phyloP scores from a whole-genome alignment of 2,797 vertebrate species.

The Crenichthys baileyi region DNA sequence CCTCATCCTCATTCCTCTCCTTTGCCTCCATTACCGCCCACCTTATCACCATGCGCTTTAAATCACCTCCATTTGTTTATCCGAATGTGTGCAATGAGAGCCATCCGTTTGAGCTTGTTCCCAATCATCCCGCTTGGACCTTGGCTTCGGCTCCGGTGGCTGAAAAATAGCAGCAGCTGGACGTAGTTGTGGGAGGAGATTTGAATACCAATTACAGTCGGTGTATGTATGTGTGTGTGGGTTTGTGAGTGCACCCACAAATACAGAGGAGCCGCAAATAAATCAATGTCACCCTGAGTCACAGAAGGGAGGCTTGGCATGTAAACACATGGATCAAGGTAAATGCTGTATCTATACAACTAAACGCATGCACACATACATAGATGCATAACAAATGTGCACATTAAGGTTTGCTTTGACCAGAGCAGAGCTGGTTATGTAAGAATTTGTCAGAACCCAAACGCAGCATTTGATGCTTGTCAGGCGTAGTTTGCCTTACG shows the following conservation, averaged over 20 bases:
- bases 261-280: conserved; percentile 57
- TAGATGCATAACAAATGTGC: conserved; percentile 16
- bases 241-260: conserved; percentile 19
- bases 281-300: conserved; percentile 74
- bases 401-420: conserved; percentile 38
- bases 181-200: conserved; percentile 74
- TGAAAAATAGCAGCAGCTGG: conserved; percentile 73
- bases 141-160: conserved; percentile 57
- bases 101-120: conserved; percentile 75
- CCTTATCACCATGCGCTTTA: conserved; percentile 72
- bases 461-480: conserved; percentile 63
- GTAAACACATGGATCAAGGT: conserved; percentile 71
- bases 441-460: conserved; percentile 42
- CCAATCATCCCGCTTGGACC: conserved; percentile 73
- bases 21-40: conserved; percentile 68
- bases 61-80: conserved; percentile 81
- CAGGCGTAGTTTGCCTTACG: conserved; percentile 60
- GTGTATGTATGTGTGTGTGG: conserved; percentile 23
- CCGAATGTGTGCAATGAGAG: conserved; percentile 73
- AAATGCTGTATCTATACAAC: conserved; percentile 48
- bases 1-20: conserved; percentile 41
- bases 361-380: conserved; percentile 33
- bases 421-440: conserved; percentile 32
- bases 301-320: conserved; percentile 60
- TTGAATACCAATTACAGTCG: conserved; percentile 78